Evolutionary conservation across 2,888 invertebrate species (phyloP), one percentile per base, ranked within the genome.

Genomic region (Shargacucullia verbasci): DNA sequence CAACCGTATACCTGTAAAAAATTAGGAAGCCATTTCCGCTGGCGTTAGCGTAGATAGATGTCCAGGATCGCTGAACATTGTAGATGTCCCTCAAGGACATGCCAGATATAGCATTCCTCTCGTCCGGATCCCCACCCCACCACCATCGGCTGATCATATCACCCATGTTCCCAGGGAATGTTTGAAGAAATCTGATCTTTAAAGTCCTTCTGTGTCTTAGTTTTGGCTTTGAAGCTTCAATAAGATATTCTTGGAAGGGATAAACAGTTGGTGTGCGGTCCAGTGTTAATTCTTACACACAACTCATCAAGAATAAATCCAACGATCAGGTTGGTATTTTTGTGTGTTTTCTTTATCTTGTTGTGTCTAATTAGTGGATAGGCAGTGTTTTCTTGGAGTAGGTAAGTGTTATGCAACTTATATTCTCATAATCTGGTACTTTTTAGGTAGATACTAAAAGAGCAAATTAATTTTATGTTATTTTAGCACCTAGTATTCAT

Each of bases 61-160:
- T 57, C 89, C 88, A 89, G 2, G 83, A 73, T 0, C 43, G 60
- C 44, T 80, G 76, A 1, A 89, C 72, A 8, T 72, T 52, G 62
- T 83, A 60, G 7, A 88, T 54, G 39, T 88, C 88, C n/a, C 84
- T 76, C 13, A 54, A 65, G 0, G 84, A 73, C 49, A 89, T 76
- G 5, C 82, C 83, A 3, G 87, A 84, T 7, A 79, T 25, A 0
- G 73, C 63, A 48, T 88, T 63, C 5, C 45, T 65, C 8, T 53
- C 59, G 56, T 89, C 87, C 0, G 87, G 84, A 37, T 87, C 80
- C 0, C 80, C 80, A 0, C 85, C 83, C 81, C 87, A 85, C 78
- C 78, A 81, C 40, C 81, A 52, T 9, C 64, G 70, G 25, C 65
- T 76, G 25, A 84, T 33, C 8, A 73, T 39, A 13, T 66, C 57